Percentiles rank a stretch among this genome's conserved stretches.
These are phyloP conservation scores for Oscheius sp. DNA, from an alignment of 2,888 invertebrate genomes.

Conservation along the genomic window DNA sequence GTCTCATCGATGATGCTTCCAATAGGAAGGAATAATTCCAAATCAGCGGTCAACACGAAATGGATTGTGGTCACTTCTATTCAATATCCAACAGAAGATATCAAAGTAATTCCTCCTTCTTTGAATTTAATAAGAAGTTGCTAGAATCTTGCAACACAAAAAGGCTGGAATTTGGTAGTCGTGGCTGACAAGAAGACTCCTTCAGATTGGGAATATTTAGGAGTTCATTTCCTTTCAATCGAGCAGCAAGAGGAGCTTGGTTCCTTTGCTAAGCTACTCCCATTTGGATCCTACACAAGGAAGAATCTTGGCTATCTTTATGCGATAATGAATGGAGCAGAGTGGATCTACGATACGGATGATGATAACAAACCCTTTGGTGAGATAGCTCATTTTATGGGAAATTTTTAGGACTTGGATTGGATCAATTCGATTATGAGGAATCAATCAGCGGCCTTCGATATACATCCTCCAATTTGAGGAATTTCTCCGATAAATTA, in stretches of 20 bases:
- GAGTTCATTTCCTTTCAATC: constrained; percentile 35
- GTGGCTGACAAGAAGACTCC: constrained; percentile 43
- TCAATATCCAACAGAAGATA: constrained; percentile 17
- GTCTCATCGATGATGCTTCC: no score
- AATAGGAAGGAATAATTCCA: no score
- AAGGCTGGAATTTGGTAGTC: constrained; percentile 37
- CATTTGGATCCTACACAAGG: constrained; percentile 26
- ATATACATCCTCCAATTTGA: not conserved
- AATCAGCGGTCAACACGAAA: no score
- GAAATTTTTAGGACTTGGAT: not conserved
- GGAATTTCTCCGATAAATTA: constrained; percentile 23
- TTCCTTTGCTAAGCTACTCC: not conserved
- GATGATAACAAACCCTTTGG: constrained; percentile 38
- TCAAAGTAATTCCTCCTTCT: constrained; percentile 11
- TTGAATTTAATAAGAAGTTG: no score
- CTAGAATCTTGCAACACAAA: constrained; percentile 27
- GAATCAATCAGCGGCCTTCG: constrained; percentile 1
- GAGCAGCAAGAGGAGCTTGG: constrained; percentile 12
- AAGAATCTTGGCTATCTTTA: constrained; percentile 40
- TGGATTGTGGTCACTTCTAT: constrained; percentile 26
- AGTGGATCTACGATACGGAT: constrained; percentile 42
- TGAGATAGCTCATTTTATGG: not conserved
- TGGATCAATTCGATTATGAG: no score
- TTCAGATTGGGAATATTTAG: constrained; percentile 30
- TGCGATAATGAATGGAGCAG: constrained; percentile 36